Evolutionary conservation across 2,113 vertebrate genomes (phyloP).

Genomic region (Nyctereutes procyonoides): DNA sequence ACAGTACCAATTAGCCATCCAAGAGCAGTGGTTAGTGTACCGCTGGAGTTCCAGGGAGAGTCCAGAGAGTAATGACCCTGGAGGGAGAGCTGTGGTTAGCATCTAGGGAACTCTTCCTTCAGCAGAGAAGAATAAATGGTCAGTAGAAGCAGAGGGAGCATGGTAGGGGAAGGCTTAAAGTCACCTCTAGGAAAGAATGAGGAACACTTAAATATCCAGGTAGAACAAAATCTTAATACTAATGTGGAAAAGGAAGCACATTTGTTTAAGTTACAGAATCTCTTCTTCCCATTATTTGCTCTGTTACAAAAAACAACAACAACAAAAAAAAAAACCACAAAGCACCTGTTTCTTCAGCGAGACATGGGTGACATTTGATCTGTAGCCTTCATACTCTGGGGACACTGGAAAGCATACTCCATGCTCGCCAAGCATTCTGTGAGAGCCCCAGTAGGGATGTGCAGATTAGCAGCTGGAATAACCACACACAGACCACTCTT

Average conservation of each 20-base stretch:
- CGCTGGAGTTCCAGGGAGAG: not conserved
- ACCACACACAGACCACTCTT: not conserved
- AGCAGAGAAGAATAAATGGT: not conserved
- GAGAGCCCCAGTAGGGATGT: not conserved
- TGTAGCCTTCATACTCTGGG: too few relatives aligned
- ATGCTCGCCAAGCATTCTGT: not conserved
- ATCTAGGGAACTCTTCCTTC: not conserved
- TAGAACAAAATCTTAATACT: not conserved
- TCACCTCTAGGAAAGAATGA: not conserved
- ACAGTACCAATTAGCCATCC: not conserved
- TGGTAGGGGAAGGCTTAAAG: not conserved
- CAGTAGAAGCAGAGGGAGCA: accelerated
- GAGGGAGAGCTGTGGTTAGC: not conserved
- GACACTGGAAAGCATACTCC: not conserved
- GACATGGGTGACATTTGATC: not conserved
- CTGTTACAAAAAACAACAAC: not conserved
- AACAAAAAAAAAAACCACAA: too few relatives aligned
- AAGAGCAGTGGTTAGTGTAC: not conserved
- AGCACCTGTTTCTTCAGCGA: not conserved
- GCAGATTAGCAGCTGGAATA: not conserved
- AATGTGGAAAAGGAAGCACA: not conserved
- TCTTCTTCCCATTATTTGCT: not conserved
- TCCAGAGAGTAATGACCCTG: not conserved
- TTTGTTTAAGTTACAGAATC: not conserved
- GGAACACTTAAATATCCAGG: not conserved